Conservation (phyloP, 2,113 vertebrate genomes). For the Edolisoma coerulescens region DNA sequence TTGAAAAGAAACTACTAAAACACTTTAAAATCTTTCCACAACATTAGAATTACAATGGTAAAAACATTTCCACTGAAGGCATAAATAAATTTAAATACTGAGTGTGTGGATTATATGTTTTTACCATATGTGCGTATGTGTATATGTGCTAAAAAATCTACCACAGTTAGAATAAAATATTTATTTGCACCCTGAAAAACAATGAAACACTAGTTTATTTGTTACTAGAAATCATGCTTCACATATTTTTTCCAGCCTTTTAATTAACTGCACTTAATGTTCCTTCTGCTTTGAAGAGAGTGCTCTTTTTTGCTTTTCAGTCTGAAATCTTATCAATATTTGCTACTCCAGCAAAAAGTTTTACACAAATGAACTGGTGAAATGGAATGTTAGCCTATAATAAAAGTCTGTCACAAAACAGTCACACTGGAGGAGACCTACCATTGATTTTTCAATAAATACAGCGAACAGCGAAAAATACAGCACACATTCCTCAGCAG, state of each 20-base stretch:
- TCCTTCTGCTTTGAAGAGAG: background rate
- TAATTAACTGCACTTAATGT: background rate
- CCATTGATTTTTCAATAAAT: conserved; percentile 79
- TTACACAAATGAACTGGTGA: conserved; percentile 68
- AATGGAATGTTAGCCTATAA: conserved; percentile 67
- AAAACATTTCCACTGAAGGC: background rate
- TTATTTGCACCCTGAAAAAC: background rate
- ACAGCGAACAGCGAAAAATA: conserved; percentile 65
- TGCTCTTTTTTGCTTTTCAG: conserved; percentile 19
- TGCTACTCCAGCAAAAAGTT: conserved; percentile 71
- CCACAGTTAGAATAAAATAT: background rate
- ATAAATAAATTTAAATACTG: background rate
- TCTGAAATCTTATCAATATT: conserved; percentile 48
- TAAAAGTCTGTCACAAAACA: conserved; percentile 68
- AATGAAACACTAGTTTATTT: background rate
- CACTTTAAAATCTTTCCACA: background rate
- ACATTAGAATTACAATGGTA: background rate
- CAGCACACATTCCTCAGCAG: conserved; percentile 44
- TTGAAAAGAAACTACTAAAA: background rate
- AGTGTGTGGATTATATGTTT: background rate
- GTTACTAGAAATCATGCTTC: background rate
- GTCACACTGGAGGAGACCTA: conserved; percentile 54
- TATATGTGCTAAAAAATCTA: background rate
- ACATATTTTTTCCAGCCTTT: background rate
- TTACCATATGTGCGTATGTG: background rate